These are phyloP conservation scores for Pachyrhynchus sulphureomaculatus DNA, from an alignment of 1,140 invertebrate species.

Conservation along the genomic window DNA sequence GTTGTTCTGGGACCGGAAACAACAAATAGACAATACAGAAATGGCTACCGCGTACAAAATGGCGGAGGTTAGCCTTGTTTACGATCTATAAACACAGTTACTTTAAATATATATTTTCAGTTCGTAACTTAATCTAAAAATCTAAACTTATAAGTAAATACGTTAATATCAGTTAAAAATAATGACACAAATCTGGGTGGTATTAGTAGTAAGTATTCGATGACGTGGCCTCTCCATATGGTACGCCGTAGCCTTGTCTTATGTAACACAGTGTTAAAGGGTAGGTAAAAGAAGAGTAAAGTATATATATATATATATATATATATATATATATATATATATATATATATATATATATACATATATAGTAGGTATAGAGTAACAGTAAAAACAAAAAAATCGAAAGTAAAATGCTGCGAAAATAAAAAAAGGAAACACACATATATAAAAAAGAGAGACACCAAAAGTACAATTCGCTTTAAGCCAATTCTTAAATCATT, in stretches of 20 bases:
- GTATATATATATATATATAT: not conserved
- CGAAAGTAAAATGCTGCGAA: not conserved
- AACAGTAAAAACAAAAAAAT: not conserved
- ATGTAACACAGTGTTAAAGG: not conserved
- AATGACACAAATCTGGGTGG: too few species aligned
- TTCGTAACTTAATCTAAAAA: too few species aligned
- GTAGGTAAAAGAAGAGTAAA: slow-evolving; percentile 11
- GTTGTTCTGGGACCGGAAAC: slow-evolving; percentile 79
- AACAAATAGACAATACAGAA: slow-evolving; percentile 49
- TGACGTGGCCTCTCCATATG: too few species aligned
- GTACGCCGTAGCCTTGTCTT: too few species aligned
- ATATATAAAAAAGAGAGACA: not conserved
- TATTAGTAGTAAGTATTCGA: too few species aligned
- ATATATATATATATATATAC: not conserved
- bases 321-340: not conserved
- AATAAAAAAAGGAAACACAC: not conserved
- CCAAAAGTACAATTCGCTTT: not conserved
- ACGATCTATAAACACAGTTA: not conserved
- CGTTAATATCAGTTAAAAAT: not conserved
- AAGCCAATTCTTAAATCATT: not conserved
- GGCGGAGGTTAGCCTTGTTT: not conserved
- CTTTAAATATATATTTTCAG: not conserved
- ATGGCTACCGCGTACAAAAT: slow-evolving; percentile 6
- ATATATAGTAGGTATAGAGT: not conserved
- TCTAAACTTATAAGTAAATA: not conserved